A percentile compares a stretch with the other conserved stretches of the same genome.
These are phyloP conservation scores for Danio albolineatus DNA, from an alignment of 2,797 vertebrate species.

Conservation along the genomic window DNA sequence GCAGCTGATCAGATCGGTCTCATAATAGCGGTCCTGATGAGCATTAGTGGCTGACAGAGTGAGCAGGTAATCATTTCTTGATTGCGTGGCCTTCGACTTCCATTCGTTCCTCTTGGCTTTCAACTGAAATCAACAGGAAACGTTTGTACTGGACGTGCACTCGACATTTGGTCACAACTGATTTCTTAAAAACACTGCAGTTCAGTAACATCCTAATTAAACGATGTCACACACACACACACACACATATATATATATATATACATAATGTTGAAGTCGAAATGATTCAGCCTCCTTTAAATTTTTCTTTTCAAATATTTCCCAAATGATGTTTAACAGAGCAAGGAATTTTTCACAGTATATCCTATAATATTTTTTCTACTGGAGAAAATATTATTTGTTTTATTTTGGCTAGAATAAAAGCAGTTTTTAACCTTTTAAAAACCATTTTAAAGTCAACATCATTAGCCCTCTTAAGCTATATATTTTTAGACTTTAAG, in stretches of 20 bases:
- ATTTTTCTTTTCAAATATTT: too few species aligned
- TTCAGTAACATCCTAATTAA: neutral
- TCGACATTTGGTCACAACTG: neutral
- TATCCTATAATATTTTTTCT: too few species aligned
- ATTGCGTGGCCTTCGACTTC: constrained; percentile 92
- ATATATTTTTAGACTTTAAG: too few species aligned
- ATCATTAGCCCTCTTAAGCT: too few species aligned
- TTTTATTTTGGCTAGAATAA: too few species aligned
- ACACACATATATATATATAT: neutral
- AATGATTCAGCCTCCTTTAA: too few species aligned
- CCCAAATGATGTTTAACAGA: too few species aligned
- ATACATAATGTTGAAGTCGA: too few species aligned
- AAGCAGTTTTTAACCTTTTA: too few species aligned
- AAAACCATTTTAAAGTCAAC: too few species aligned
- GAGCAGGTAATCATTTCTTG: constrained; percentile 96
- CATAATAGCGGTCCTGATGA: constrained; percentile 94
- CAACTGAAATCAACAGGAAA: constrained; percentile 77
- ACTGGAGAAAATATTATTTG: too few species aligned
- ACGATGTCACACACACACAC: neutral
- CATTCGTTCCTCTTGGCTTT: constrained; percentile 95
- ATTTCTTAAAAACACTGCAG: neutral
- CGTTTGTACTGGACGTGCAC: neutral
- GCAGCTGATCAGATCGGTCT: constrained; percentile 90
- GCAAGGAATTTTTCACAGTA: too few species aligned
- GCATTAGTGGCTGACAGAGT: constrained; percentile 92